A percentile compares a stretch with the other conserved stretches of the same genome.
Conservation (phyloP, 2,797 vertebrate species). For the Lepus townsendii region DNA sequence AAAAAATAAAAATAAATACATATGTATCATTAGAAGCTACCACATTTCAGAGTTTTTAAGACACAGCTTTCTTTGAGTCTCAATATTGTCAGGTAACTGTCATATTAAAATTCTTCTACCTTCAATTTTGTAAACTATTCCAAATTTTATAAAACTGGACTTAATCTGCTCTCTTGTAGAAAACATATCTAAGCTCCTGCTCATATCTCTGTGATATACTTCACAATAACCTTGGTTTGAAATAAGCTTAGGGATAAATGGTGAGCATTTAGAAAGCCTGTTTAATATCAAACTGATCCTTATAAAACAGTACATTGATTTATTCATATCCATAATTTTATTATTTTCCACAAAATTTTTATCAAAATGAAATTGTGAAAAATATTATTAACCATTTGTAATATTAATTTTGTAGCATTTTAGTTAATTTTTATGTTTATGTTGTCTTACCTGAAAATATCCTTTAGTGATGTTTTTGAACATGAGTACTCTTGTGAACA, state of each 20-base stretch:
- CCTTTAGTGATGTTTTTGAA: not conserved
- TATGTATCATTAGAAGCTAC: slow-evolving; percentile 11
- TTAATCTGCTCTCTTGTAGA: slow-evolving; percentile 71
- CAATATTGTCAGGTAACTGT: slow-evolving; percentile 74
- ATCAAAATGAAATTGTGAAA: not conserved
- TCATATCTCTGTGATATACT: slow-evolving; percentile 21
- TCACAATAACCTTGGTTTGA: slow-evolving; percentile 49
- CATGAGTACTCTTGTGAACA: not conserved
- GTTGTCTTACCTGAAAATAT: not conserved
- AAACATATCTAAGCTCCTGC: slow-evolving; percentile 65
- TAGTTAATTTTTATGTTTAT: not conserved
- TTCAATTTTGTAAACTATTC: slow-evolving; percentile 62
- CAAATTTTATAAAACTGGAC: slow-evolving; percentile 71
- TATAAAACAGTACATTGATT: slow-evolving; percentile 27
- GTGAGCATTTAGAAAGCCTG: not conserved
- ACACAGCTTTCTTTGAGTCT: not conserved
- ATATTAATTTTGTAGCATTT: not conserved
- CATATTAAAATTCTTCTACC: slow-evolving; percentile 63
- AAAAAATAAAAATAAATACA: too few relatives aligned
- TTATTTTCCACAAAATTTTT: not conserved
- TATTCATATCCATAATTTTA: not conserved
- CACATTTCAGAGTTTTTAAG: slow-evolving; percentile 57
- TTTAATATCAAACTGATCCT: not conserved
- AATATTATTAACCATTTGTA: not conserved
- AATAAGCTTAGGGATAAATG: slow-evolving; percentile 36